Evolutionary conservation across 2,113 vertebrate genomes (phyloP), one percentile per base, ranked within the genome.

Genomic region (Ophiodon elongatus): DNA sequence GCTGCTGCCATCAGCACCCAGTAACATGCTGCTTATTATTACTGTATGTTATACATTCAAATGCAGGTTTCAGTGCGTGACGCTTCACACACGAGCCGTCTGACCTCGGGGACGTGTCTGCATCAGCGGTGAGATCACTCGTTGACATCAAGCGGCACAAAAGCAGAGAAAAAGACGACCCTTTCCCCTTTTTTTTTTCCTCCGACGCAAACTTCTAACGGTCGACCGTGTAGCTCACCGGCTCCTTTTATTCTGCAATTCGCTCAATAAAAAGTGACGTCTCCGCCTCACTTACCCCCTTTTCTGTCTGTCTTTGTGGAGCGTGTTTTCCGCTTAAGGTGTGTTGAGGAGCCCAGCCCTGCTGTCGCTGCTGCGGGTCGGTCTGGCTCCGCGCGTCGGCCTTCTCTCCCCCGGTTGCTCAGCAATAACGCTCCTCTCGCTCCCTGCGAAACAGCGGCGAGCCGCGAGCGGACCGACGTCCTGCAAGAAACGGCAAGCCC

Each of bases 391-490:
- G 74, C 19, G 83, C 80, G 77, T 72, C 82, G 89, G 85, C 90
- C 87, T 90, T 85, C 80, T 85, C 85, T 50, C 79, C 63, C 77
- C 86, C 88, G 73, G 91, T 86, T 89, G 87, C 93, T 91, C 89
- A 84, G 85, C 85, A 82, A 84, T 87, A 77, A 68, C 79, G 80
- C 73, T 62, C 67, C 64, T 66, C 82, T 86, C n/a, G n/a, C n/a
- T n/a, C 80, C 83, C 70, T 25, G 80, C 80, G 9, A 65, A 73
- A 73, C 25, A 87, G 81, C 86, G 60, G 80, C 57, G 62, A 62
- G 29, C 7, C 50, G 47, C 8, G 23, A 25, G 64, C n/a, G 56
- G 45, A 80, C 29, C 11, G 6, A 78, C 76, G 63, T 54, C 67
- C 60, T 19, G 75, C 35, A 1, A 27, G 54, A 10, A 9, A 25